These are phyloP conservation scores for Pseudomyrmex dendroicus DNA, from an alignment of 1,140 invertebrate species.

Conservation along the genomic window DNA sequence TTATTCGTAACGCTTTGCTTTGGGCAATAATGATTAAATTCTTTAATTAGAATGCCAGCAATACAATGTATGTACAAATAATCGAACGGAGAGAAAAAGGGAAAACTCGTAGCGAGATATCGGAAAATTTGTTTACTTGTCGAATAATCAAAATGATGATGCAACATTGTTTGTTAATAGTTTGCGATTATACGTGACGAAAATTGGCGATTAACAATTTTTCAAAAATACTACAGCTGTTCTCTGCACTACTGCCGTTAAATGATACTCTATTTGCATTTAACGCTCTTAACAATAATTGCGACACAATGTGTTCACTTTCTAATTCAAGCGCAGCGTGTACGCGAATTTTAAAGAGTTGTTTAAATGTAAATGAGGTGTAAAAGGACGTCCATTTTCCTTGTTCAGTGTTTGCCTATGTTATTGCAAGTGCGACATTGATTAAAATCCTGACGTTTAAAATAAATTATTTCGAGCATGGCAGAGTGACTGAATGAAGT, in stretches of 20 bases:
- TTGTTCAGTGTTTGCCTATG: constrained; percentile 56
- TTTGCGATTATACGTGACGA: constrained; percentile 34
- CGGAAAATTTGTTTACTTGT: neutral
- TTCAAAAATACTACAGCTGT: constrained; percentile 56
- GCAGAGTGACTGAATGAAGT: constrained; percentile 29
- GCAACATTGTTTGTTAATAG: constrained; percentile 6
- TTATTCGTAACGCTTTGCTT: constrained; percentile 3
- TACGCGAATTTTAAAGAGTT: constrained; percentile 61
- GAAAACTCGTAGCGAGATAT: neutral
- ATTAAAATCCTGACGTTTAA: constrained; percentile 58
- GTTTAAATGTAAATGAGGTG: constrained; percentile 62
- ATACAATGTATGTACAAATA: constrained; percentile 12
- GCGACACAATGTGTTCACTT: constrained; percentile 59
- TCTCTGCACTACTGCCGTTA: constrained; percentile 41
- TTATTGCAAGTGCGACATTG: constrained; percentile 60
- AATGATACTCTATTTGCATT: constrained; percentile 61
- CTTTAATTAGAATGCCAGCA: neutral
- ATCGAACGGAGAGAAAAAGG: neutral
- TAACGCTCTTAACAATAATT: constrained; percentile 62
- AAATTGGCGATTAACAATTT: constrained; percentile 53
- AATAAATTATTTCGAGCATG: constrained; percentile 47
- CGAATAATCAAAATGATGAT: constrained; percentile 28
- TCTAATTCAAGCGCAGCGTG: constrained; percentile 56
- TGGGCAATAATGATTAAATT: neutral
- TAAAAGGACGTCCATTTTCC: constrained; percentile 61